phyloP scores from a whole-genome alignment of 2,113 vertebrate species.

The Poecile atricapillus region DNA sequence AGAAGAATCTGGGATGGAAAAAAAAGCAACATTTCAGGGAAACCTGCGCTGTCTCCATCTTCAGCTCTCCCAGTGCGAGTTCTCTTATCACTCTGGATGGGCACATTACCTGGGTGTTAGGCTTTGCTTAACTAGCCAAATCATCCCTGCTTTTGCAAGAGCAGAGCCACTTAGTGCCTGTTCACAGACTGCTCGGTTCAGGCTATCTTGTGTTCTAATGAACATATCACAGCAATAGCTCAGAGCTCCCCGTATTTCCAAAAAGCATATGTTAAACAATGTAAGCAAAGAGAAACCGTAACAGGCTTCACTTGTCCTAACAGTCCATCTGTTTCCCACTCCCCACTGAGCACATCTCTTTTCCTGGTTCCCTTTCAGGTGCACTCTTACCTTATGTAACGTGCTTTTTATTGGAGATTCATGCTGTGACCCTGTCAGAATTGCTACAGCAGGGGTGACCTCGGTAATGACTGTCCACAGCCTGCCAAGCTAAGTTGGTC shows the following conservation, averaged over 20 bases:
- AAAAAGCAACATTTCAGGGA: neutral
- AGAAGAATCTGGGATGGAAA: neutral
- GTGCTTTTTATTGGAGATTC: conserved; percentile 76
- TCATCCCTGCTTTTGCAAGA: neutral
- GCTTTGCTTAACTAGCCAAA: neutral
- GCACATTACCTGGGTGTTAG: neutral
- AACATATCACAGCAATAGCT: conserved; percentile 73
- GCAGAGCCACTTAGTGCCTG: neutral
- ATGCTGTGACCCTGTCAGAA: conserved; percentile 83
- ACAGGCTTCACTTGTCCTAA: conserved; percentile 73
- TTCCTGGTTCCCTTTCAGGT: conserved; percentile 75
- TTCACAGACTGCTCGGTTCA: neutral
- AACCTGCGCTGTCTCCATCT: accelerated
- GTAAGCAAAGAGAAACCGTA: conserved; percentile 63
- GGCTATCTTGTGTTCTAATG: conserved; percentile 48
- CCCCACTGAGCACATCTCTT: conserved; percentile 72
- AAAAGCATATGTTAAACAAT: conserved; percentile 75
- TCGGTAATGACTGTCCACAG: conserved; percentile 78
- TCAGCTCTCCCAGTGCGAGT: neutral
- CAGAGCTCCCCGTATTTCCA: conserved; percentile 51
- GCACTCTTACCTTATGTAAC: conserved; percentile 76
- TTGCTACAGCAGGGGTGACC: conserved; percentile 80
- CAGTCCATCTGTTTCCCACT: conserved; percentile 77
- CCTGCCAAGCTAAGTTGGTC: conserved; percentile 82
- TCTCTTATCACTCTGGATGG: neutral